Conservation (phyloP, 2,797 vertebrate species). For the Antennarius maculatus region DNA sequence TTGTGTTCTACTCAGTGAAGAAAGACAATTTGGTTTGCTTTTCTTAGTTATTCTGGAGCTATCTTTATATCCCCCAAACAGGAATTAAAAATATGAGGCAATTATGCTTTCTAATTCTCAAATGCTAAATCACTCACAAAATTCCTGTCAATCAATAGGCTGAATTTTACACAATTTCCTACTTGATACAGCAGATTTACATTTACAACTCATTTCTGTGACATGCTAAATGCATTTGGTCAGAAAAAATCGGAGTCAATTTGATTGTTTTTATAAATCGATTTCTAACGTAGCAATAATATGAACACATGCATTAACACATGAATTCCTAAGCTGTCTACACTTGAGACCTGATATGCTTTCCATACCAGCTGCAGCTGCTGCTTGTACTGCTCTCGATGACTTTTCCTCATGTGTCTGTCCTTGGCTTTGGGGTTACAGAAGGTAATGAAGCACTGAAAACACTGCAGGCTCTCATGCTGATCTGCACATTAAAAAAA, state of each 20-base stretch:
- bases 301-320: not conserved
- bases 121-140: not conserved
- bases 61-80: too few species aligned
- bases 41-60: too few species aligned
- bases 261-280: too few species aligned
- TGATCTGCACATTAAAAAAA: slow-evolving; percentile 66
- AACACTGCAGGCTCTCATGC: slow-evolving; percentile 83
- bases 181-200: too few species aligned
- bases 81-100: too few species aligned
- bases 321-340: not conserved
- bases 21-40: not conserved
- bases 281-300: not conserved
- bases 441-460: slow-evolving; percentile 87
- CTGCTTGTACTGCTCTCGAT: slow-evolving; percentile 82
- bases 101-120: too few species aligned
- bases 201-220: too few species aligned
- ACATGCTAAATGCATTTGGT: too few species aligned
- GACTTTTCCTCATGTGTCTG: slow-evolving; percentile 85
- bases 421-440: slow-evolving; percentile 82
- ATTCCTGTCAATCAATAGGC: not conserved
- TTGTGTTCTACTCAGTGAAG: not conserved
- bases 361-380: slow-evolving; percentile 65
- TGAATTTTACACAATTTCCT: too few species aligned
- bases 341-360: not conserved
- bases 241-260: too few species aligned